Percentiles rank a stretch among this genome's conserved stretches.
Conservation (phyloP, 2,888 invertebrate species). For the Acleris emargana region DNA sequence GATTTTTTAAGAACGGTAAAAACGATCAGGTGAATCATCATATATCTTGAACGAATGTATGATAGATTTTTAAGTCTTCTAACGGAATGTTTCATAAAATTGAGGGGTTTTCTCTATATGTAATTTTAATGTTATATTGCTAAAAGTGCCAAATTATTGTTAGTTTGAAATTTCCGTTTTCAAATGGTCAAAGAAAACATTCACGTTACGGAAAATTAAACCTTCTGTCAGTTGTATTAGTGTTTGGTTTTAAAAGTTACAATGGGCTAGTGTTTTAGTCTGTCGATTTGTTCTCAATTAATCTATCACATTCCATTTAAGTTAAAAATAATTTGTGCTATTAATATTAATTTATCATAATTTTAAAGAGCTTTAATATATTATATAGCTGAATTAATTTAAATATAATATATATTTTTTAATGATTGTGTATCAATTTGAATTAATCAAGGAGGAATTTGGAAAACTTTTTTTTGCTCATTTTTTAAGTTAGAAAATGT, state of each 20-base stretch:
- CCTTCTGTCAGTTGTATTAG: not conserved
- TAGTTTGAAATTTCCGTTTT: not conserved
- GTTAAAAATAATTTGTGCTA: constrained; percentile 1
- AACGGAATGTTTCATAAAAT: constrained; percentile 3
- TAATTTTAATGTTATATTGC: not conserved
- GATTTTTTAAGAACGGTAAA: not conserved
- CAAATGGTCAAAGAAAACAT: no score
- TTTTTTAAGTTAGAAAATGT: constrained; percentile 1
- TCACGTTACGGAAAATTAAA: no score
- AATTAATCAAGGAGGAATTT: not conserved
- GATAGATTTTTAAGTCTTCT: not conserved
- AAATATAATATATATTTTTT: not conserved
- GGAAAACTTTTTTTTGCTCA: not conserved
- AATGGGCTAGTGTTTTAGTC: no score
- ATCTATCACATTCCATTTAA: constrained; percentile 7
- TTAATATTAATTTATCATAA: constrained; percentile 8
- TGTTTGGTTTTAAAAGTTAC: not conserved
- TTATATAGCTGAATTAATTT: not conserved
- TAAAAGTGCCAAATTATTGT: constrained; percentile 22
- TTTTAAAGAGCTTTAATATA: constrained; percentile 16
- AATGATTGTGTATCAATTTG: not conserved
- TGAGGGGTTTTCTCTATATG: not conserved
- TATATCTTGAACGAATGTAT: constrained; percentile 4
- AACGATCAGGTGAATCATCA: not conserved
- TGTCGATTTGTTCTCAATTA: not conserved